Base-by-base conservation (phyloP, 2,797 vertebrate genomes). In the Eulemur coronatus region DNA sequence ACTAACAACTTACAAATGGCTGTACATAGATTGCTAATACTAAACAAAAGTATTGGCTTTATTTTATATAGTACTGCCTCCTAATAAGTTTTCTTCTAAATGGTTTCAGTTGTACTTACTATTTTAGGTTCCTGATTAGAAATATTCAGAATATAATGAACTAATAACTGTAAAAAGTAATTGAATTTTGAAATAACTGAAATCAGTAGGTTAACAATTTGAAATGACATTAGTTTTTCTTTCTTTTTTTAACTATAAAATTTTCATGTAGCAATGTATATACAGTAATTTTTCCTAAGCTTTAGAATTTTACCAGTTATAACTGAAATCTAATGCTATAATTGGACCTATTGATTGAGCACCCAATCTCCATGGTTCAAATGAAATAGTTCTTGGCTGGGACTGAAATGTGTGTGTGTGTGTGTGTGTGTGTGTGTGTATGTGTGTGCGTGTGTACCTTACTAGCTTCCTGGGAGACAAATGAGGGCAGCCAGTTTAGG, bases 101-200 rank as follows among this genome's bases (percentile, higher is more conserved):
- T 57, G 26, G 28, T 91, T 84, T 87, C 20, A 57, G 20, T 55
- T 46, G 0, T 94, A 52, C 4, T 81, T 63, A 92, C 35, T 70
- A 72, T 30, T 76, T 2, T 73, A 91, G 43, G 4, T 7, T 52
- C 26, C 48, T 96, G 38, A 75, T 79, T 89, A 81, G 72, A 97
- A 90, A 85, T 46, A 0, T 1, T n/a, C 35, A 65, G 63, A 75
- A 33, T 82, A 46, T 89, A 90, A 61, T 87, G 10, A 70, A 69
- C 8, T 90, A 85, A 72, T 76, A 65, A 89, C 46, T 84, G 8
- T 70, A 75, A 72, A 92, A 72, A 92, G 48, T 95, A 87, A 69
- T 28, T 86, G 55, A 78, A 86, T 91, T 94, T 96, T 78, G 35
- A 94, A 92, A 76, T 95, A 84, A 88, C 65, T 94, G 50, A 59